Evolutionary conservation across 2,113 vertebrate species (phyloP), one percentile per base, ranked within the genome.

Genomic region (Anarhynchus alexandrinus): DNA sequence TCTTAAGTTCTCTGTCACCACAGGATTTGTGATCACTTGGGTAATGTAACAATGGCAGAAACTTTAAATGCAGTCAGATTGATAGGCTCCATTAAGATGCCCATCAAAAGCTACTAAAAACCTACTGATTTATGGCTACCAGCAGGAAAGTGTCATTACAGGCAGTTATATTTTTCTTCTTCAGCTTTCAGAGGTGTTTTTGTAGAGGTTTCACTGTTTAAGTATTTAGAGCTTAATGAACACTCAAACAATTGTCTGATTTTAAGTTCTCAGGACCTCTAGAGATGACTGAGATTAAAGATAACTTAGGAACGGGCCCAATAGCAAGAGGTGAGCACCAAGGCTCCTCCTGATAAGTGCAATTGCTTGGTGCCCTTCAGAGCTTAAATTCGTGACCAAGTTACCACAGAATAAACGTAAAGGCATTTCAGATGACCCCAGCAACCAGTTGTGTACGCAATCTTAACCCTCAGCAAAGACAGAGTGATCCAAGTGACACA

Each of bases 81-180:
- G 93, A 95, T 54, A 89, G 83, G 70, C 27, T 58, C 69, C 77
- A 85, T 84, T 91, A 92, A 93, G 57, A 85, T 1, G 2, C 58
- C 89, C 77, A 87, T 91, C 93, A 89, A 81, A 94, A 94, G 49
- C 91, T 89, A 62, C 81, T 80, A 78, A 95, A 92, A 94, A 19
- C 49, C 66, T 61, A 66, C 43, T 62, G 81, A 93, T 84, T 71
- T 82, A 92, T 61, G 45, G 72, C 71, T 84, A 72, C 62, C 66
- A 87, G 54, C 86, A 95, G 81, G 70, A 49, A 84, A 69, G 49
- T 72, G 88, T 85, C 2, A 1, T 72, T 61, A 82, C 30, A 69
- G 57, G 27, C 64, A 65, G 47, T 72, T 86, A 40, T 14, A 79
- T 64, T 88, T 91, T 79, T 64, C 34, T 92, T 90, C 73, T 72